phyloP scores from a whole-genome alignment of 2,797 vertebrate species.

The Cuniculus paca region DNA sequence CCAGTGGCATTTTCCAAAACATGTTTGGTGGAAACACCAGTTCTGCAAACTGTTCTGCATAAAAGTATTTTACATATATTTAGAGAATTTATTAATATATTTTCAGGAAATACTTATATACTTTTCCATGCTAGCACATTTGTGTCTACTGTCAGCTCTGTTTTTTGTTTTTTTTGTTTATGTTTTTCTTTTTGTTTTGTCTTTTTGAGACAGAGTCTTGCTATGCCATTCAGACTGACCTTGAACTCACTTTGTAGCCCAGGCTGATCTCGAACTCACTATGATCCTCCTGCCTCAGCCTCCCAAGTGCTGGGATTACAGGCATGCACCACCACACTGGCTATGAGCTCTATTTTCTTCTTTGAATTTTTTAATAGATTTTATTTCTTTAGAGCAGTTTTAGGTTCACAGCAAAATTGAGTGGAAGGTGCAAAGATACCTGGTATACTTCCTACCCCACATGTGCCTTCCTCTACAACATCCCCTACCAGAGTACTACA shows the following conservation, averaged over 20 bases:
- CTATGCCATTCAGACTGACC: too few species aligned
- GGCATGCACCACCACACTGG: too few species aligned
- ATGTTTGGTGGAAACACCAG: conserved; percentile 1
- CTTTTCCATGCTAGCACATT: not conserved
- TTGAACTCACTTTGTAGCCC: too few species aligned
- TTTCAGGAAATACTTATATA: not conserved
- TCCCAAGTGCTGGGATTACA: too few species aligned
- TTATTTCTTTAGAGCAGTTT: conserved; percentile 41
- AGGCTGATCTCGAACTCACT: too few species aligned
- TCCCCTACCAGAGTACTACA: not conserved
- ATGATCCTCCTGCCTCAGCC: too few species aligned
- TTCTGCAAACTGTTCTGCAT: not conserved
- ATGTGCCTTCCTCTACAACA: not conserved
- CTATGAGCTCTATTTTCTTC: not conserved
- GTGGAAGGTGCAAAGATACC: not conserved
- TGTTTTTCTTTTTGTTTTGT: too few species aligned
- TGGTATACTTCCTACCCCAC: not conserved
- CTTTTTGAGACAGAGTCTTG: too few species aligned
- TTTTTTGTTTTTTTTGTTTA: too few species aligned
- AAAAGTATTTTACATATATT: conserved; percentile 14
- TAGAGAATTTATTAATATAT: not conserved
- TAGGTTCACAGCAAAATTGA: conserved; percentile 29
- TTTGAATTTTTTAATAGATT: conserved; percentile 14
- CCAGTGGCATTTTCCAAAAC: conserved; percentile 28
- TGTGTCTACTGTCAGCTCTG: not conserved